Percentiles rank a stretch among this genome's conserved stretches.
These are phyloP conservation scores for Lagria hirta DNA, from an alignment of 2,888 invertebrate genomes.

Conservation along the genomic window DNA sequence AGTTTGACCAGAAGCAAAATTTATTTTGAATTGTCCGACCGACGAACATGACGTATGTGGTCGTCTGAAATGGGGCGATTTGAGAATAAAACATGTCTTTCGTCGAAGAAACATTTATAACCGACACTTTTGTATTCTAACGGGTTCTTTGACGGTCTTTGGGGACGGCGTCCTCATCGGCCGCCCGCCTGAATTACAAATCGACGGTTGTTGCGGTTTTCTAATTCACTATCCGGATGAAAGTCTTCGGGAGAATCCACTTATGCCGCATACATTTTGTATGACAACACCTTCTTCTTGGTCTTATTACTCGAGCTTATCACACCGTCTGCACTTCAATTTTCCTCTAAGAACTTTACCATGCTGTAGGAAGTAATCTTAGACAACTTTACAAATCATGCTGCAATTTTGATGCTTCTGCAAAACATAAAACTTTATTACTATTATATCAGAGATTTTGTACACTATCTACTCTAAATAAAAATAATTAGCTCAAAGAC, in stretches of 20 bases:
- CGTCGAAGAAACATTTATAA: constrained; percentile 45
- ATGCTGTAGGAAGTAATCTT: no score
- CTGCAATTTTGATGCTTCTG: no score
- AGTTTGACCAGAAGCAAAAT: constrained; percentile 49
- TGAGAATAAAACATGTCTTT: constrained; percentile 39
- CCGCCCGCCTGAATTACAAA: constrained; percentile 47
- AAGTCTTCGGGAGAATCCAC: constrained; percentile 45
- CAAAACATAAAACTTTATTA: no score
- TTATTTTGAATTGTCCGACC: constrained; percentile 41
- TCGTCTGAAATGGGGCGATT: constrained; percentile 36
- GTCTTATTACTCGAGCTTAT: constrained; percentile 31
- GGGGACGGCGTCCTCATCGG: constrained; percentile 41
- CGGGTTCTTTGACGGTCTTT: constrained; percentile 30
- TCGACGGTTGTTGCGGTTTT: constrained; percentile 45
- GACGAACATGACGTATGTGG: constrained; percentile 32
- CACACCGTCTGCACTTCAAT: constrained; percentile 42
- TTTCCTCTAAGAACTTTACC: no score
- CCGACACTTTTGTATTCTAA: constrained; percentile 45
- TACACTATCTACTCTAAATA: no score
- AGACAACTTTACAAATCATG: no score
- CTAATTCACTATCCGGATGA: constrained; percentile 42
- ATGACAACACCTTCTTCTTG: constrained; percentile 47
- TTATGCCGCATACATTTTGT: constrained; percentile 51
- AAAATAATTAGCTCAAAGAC: no score
- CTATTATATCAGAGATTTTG: no score